Evolutionary conservation across 92 coral and sea anemone genomes (phyloP), one percentile per base, ranked within the genome.

Genomic region (Porites cylindrica): DNA sequence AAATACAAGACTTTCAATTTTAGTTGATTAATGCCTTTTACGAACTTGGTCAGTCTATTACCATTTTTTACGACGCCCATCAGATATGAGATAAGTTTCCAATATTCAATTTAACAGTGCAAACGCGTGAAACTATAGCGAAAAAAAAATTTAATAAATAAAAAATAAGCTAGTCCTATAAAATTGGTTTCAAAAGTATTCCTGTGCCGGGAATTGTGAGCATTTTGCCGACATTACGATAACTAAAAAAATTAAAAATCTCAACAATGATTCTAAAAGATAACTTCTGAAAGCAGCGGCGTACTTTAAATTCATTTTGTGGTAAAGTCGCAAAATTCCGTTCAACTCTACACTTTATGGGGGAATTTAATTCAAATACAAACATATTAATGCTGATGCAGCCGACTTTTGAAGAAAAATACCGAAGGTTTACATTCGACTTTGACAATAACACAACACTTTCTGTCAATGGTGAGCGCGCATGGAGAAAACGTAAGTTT

Each of bases 1-100:
- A 81, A 90, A 81, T 85, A 69, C 88, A 78, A 74, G 75, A 75
- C 80, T 74, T 80, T 79, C 86, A 90, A 90, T 90, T 90, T 78
- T 70, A 38, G 14, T 70, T 86, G 90, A 90, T 90, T 90, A 81
- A 81, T 90, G 82, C 70, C 47, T 80, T 81, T 68, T 70, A 81
- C 69, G 93, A 71, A 58, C 18, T 67, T 23, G 73, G 68, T 86
- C 13, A 66, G 62, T 58, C 78, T 66, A 60, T 58, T 56, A 53
- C 67, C 59, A 53, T 51, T 29, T 47, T 10, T 1, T 23, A 51
- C 26, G 78, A 54, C 78, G 78, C 64, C 78, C 18, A 10, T 68
- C 85, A 6, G 66, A 38, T 38, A 50, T 38, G 66, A 38, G 24
- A 29, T 17, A 21, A 75, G 16, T 38, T 38, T 38, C 47, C 47